Base-by-base conservation (phyloP, 1,140 invertebrate species). In the Tetraneura akinire region DNA sequence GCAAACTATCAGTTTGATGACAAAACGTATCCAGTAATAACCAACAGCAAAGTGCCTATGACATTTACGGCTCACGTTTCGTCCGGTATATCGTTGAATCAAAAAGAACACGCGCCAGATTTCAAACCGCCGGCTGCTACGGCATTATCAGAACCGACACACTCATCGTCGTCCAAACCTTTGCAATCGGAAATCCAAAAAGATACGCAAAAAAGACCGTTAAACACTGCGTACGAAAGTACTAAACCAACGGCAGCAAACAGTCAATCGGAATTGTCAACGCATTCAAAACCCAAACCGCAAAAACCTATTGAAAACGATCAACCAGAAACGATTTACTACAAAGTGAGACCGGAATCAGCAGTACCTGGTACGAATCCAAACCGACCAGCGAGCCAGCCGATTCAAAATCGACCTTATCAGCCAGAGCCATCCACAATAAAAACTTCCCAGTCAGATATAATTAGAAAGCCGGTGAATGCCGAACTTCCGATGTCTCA, bases 61-160 rank as follows among this genome's bases (percentile, higher is more conserved):
- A 78, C 74, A 6, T 78, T 78, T 29, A 78, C 74, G 3, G 74
- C 74, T 23, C 74, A 78, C 74, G 74, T 78, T 10, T 78, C 74
- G 18, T 78, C 74, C 14, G 74, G 74, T 42, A 62, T 78, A 18
- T 78, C 74, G n/a, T 47, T 78, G 21, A 78, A 78, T 37, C 53
- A 62, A 45, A 78, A 78, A 11, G 55, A 78, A n/a, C 74, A 76
- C 14, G 3, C 2, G 21, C 6, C 53, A 3, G 21, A 60, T 45
- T 29, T 57, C 4, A 80, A 60, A 78, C 21, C 55, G 55, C 10
- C 71, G 10, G 21, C 32, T 9, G 14, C 37, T 0, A 9, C 16
- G 3, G 66, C 21, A 8, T 55, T 23, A 8, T 55, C 51, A 18
- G 74, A 78, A 62, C 16, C 53, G 11, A 8, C 16, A 45, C 47